phyloP scores from a whole-genome alignment of 2,888 invertebrate genomes.

The Sympetrum striolatum region DNA sequence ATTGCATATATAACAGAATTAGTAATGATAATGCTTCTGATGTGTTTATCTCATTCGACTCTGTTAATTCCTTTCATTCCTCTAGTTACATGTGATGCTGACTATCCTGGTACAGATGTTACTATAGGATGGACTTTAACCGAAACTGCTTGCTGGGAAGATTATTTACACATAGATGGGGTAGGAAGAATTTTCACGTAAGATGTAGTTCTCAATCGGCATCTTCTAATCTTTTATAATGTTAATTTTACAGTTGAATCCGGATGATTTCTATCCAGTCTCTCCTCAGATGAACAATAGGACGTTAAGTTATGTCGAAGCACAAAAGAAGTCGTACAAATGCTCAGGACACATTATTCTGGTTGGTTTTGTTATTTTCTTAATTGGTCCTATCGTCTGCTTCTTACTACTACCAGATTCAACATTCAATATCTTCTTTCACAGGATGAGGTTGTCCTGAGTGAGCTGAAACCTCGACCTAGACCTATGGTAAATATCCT shows the following conservation, averaged over 20 bases:
- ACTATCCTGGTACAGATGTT: slow-evolving; percentile 56
- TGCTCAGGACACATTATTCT: slow-evolving; percentile 33
- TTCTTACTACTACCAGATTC: not conserved
- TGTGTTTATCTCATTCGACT: not conserved
- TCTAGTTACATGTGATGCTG: slow-evolving; percentile 50
- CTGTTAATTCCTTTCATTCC: not conserved
- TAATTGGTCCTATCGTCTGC: not conserved
- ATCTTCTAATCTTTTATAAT: not conserved
- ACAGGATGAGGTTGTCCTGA: not conserved
- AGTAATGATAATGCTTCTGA: slow-evolving; percentile 23
- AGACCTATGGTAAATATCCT: not conserved
- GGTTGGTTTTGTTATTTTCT: not conserved
- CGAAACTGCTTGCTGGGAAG: slow-evolving; percentile 67
- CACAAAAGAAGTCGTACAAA: slow-evolving; percentile 11
- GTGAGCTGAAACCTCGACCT: not conserved
- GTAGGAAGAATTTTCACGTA: not conserved
- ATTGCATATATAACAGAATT: slow-evolving; percentile 30
- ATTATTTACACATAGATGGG: slow-evolving; percentile 56
- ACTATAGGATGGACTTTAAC: slow-evolving; percentile 64
- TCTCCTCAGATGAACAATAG: not conserved
- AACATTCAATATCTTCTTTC: not conserved
- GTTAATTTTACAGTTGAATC: not conserved
- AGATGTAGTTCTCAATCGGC: not conserved
- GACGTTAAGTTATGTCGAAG: slow-evolving; percentile 2
- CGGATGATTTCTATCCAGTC: not conserved